phyloP scores from a whole-genome alignment of 2,113 vertebrate genomes.

The Oxyruncus cristatus region DNA sequence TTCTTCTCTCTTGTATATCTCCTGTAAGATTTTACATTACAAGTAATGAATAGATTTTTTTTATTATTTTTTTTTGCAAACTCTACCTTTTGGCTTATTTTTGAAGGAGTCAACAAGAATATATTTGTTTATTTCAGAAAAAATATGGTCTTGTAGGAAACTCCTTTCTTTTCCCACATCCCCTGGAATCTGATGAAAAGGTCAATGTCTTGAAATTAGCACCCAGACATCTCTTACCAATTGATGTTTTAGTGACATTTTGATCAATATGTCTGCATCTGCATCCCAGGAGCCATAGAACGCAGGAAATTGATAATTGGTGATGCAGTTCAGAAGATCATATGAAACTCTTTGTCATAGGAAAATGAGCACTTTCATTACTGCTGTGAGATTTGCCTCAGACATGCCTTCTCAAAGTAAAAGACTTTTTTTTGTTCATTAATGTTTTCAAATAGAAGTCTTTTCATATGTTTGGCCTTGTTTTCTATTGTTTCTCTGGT shows the following conservation, averaged over 20 bases:
- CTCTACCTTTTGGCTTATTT: not conserved
- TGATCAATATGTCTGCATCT: slow-evolving; percentile 62
- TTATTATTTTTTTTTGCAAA: not conserved
- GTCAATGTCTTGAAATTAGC: not conserved
- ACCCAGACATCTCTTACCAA: slow-evolving; percentile 12
- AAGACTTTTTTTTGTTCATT: not conserved
- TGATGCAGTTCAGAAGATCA: not conserved
- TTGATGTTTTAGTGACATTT: slow-evolving; percentile 32
- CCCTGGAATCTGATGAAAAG: not conserved
- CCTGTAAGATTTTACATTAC: not conserved
- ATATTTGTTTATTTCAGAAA: slow-evolving; percentile 3
- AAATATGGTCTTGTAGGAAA: not conserved
- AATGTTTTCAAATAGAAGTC: not conserved
- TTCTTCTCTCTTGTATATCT: not conserved
- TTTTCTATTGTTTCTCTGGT: not conserved
- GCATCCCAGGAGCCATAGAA: not conserved
- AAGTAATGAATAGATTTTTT: not conserved
- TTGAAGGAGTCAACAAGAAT: not conserved
- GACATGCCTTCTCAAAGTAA: not conserved
- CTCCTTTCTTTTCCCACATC: not conserved
- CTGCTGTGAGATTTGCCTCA: not conserved
- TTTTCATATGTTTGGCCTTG: not conserved
- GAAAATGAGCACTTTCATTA: not conserved
- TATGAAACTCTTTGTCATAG: not conserved
- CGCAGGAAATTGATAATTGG: slow-evolving; percentile 51